Base-by-base conservation (phyloP, 1,140 invertebrate genomes). In the Drosophila teissieri region DNA sequence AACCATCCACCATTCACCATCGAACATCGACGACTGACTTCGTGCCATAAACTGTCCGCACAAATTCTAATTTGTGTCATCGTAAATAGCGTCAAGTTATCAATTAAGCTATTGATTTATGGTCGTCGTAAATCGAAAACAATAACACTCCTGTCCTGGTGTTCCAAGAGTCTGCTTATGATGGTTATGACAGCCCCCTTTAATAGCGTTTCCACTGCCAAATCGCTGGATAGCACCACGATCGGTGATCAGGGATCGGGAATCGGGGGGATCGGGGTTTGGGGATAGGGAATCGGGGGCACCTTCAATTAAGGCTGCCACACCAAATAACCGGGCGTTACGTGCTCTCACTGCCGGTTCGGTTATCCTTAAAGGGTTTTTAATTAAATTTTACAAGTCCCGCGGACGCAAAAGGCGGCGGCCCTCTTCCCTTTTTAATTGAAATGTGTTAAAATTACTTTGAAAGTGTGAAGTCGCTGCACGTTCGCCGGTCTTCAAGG, bases 41-140 rank as follows among this genome's bases (percentile, higher is more conserved):
- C 55, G 44, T 64, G 48, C 24, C 82, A 81, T 86, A 86, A 86
- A 78, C 69, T 74, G 82, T 78, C 83, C 73, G 67, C 74, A 89
- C 83, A 89, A 88, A 88, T 88, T 88, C 84, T 88, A 88, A 88
- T 88, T 88, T 88, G 83, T 88, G 83, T 88, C 83, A 83, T 89
- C 83, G 75, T 86, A 86, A 86, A 86, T 88, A 86, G 83, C 84
- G 84, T 80, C 75, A 72, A 74, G 83, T 88, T 88, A 88, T 88
- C 83, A 88, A 88, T 88, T 88, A 88, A 89, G 84, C 83, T 77
- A 89, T 83, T 88, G 83, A 88, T 88, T 88, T 88, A 88, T 80
- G 72, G 62, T 63, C 67, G 48, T 80, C 84, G 76, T 88, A 88
- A 88, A 88, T 88, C 83, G 83, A 80, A 89, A 79, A 77, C 83